phyloP scores from a whole-genome alignment of 2,797 vertebrate species.

The Acestrorhynchus altus region DNA sequence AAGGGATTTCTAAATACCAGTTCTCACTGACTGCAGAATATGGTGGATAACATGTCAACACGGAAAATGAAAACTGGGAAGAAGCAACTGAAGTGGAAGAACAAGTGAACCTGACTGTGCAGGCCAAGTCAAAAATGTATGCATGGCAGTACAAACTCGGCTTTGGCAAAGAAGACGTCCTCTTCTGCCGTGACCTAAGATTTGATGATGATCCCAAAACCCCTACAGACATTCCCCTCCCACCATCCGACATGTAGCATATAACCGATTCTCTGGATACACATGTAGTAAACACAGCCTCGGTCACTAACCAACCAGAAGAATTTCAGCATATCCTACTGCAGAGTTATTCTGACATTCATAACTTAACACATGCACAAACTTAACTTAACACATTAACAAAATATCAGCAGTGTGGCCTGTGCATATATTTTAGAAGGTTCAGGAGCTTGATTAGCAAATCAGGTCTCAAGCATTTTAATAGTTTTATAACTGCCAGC shows the following conservation, averaged over 20 bases:
- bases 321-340: too few relatives aligned
- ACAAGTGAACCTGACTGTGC: neutral
- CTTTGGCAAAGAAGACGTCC: slow-evolving; percentile 10
- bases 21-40: neutral
- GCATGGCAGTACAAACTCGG: neutral
- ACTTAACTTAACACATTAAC: too few relatives aligned
- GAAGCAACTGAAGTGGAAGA: slow-evolving; percentile 4
- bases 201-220: neutral
- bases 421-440: too few relatives aligned
- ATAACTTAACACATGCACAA: too few relatives aligned
- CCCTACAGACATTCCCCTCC: neutral
- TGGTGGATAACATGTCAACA: neutral
- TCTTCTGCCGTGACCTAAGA: slow-evolving; percentile 10
- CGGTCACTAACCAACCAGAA: too few relatives aligned
- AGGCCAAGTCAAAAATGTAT: neutral
- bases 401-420: too few relatives aligned
- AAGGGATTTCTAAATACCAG: neutral
- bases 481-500: too few relatives aligned
- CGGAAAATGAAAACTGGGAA: neutral
- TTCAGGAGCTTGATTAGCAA: too few relatives aligned
- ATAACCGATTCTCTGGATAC: too few relatives aligned
- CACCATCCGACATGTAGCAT: neutral
- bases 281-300: too few relatives aligned
- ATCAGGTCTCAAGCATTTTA: too few relatives aligned
- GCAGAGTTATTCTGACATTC: too few relatives aligned